These are phyloP conservation scores for Phylloscopus trochiloides DNA, from an alignment of 2,113 vertebrate species.

Conservation along the genomic window DNA sequence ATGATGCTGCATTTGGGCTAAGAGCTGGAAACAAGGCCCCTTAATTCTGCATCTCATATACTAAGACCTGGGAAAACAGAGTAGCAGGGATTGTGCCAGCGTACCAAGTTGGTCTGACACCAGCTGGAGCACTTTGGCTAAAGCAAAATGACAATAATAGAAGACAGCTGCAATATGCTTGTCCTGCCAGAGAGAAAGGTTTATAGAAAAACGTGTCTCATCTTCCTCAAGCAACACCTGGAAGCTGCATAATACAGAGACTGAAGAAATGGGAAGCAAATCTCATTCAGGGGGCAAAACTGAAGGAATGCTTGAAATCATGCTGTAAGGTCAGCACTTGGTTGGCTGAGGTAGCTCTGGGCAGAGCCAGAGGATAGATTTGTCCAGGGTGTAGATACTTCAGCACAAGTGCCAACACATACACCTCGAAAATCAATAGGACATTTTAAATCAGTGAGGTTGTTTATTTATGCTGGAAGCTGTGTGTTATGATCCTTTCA, in stretches of 20 bases:
- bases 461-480: conserved; percentile 33
- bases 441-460: not conserved
- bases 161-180: not conserved
- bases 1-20: not conserved
- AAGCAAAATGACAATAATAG: not conserved
- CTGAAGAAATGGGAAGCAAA: not conserved
- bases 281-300: not conserved
- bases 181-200: not conserved
- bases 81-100: not conserved
- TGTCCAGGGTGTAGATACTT: not conserved
- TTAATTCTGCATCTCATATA: not conserved
- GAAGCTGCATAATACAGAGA: not conserved
- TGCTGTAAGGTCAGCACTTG: not conserved
- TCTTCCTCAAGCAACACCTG: not conserved
- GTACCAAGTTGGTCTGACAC: not conserved
- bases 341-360: not conserved
- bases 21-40: not conserved
- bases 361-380: not conserved
- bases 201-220: not conserved
- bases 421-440: not conserved
- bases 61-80: not conserved
- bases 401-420: not conserved
- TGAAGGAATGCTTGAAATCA: not conserved
- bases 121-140: not conserved
- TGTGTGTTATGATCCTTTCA: not conserved